phyloP scores from a whole-genome alignment of 35 echinoderm and acorn worm genomes.

The Heliocidaris tuberculata region DNA sequence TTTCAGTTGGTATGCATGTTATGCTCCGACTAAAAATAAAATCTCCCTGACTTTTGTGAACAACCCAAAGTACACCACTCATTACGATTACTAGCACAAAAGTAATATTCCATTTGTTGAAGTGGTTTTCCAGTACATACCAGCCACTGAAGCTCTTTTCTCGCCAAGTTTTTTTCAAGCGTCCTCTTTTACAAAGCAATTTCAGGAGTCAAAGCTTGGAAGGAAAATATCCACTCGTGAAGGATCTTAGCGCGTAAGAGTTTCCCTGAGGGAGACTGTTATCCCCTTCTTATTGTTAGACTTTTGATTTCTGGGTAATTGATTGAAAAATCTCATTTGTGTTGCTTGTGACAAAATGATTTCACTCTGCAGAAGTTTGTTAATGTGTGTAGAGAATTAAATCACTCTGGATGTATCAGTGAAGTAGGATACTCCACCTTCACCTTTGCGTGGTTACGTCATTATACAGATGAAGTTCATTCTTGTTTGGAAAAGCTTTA shows the following conservation, averaged over 20 bases:
- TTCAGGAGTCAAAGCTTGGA: not conserved
- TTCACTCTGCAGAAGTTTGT: not conserved
- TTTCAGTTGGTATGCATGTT: not conserved
- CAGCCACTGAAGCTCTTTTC: too few relatives aligned
- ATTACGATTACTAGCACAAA: too few relatives aligned
- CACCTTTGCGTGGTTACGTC: too few relatives aligned
- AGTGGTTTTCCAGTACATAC: too few relatives aligned
- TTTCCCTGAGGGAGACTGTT: not conserved
- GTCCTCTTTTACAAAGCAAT: not conserved
- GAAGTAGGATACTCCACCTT: too few relatives aligned
- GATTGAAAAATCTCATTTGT: not conserved
- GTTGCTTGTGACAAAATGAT: not conserved
- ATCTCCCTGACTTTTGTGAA: not conserved
- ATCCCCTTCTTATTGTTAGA: not conserved
- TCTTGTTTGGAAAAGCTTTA: not conserved
- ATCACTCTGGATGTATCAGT: not conserved
- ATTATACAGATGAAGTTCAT: not conserved
- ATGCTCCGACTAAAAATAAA: not conserved
- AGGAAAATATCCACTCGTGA: not conserved
- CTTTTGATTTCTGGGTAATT: not conserved
- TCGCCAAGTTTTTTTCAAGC: not conserved
- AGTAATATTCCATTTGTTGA: too few relatives aligned
- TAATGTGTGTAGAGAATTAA: not conserved
- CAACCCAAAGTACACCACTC: not conserved
- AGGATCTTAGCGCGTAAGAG: not conserved